Evolutionary conservation across 1,140 invertebrate species (phyloP).

Genomic region (Amphibalanus amphitrite): DNA sequence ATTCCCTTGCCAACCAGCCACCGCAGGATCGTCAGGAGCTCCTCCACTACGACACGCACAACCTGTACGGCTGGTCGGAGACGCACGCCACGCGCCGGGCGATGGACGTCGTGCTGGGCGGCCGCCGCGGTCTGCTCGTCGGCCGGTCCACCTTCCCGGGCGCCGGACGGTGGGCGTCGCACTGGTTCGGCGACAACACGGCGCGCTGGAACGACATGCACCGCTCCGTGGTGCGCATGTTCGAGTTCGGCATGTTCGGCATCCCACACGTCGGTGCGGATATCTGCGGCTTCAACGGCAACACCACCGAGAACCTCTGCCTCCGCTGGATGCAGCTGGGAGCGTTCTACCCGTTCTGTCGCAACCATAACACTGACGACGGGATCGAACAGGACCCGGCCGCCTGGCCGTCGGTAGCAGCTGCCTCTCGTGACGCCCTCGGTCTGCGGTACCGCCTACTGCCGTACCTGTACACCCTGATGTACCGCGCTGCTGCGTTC

Average conservation of each 20-base stretch:
- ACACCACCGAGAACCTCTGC: slow-evolving; percentile 53
- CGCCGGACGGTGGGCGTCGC: slow-evolving; percentile 59
- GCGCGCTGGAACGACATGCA: slow-evolving; percentile 49
- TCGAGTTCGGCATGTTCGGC: slow-evolving; percentile 40
- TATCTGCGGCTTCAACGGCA: slow-evolving; percentile 70
- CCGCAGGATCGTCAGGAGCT: slow-evolving; percentile 7
- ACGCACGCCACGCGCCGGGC: slow-evolving; percentile 17
- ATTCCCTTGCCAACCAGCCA: too few species aligned
- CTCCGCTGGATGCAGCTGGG: slow-evolving; percentile 66
- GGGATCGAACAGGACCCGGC: slow-evolving; percentile 23
- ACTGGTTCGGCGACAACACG: slow-evolving; percentile 74
- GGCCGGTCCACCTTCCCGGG: slow-evolving; percentile 65
- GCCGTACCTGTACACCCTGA: slow-evolving; percentile 33
- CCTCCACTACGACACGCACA: slow-evolving; percentile 59
- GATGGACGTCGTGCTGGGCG: slow-evolving; percentile 12
- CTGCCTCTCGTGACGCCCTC: slow-evolving; percentile 22
- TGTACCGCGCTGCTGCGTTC: slow-evolving; percentile 20
- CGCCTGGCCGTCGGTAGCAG: slow-evolving; percentile 18
- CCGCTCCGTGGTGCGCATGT: slow-evolving; percentile 39
- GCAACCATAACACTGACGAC: slow-evolving; percentile 22
- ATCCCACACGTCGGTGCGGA: slow-evolving; percentile 72
- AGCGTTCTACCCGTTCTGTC: slow-evolving; percentile 50
- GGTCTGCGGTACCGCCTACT: slow-evolving; percentile 30
- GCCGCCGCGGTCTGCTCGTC: slow-evolving; percentile 54
- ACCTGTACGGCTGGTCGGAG: slow-evolving; percentile 47